Percentiles rank a stretch among this genome's conserved stretches.
Conservation (phyloP, 1,140 invertebrate species). For the Ctenoplectra terminalis region DNA sequence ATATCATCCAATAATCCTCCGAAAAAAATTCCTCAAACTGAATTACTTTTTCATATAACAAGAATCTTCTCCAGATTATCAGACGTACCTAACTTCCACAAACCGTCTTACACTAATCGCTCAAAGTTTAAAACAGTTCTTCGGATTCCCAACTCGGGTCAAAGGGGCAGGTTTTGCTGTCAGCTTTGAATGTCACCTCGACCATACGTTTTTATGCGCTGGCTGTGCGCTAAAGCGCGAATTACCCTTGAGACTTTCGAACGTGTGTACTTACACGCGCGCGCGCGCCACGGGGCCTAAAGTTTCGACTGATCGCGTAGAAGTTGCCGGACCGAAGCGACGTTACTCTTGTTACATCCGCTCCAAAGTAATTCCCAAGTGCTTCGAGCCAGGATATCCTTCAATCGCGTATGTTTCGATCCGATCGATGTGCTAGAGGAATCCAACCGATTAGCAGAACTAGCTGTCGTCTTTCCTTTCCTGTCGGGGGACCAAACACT, state of each 20-base stretch:
- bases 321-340: not conserved
- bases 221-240: not conserved
- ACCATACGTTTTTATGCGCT: not conserved
- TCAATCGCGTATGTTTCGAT: constrained; percentile 24
- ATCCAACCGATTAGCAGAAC: constrained; percentile 27
- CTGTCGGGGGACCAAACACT: constrained; percentile 7
- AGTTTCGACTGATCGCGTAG: constrained; percentile 18
- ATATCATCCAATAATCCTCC: too few species aligned
- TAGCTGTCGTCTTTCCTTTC: not conserved
- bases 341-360: constrained; percentile 36
- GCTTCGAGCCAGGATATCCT: constrained; percentile 11
- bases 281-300: not conserved
- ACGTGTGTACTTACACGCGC: not conserved
- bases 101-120: not conserved
- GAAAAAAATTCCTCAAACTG: too few species aligned
- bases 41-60: too few species aligned
- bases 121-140: not conserved
- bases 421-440: not conserved
- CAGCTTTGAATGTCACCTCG: too few species aligned
- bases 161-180: not conserved
- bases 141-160: not conserved
- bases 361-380: constrained; percentile 49
- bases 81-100: not conserved
- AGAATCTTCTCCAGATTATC: not conserved
- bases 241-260: constrained; percentile 11